Evolutionary conservation across 1,140 invertebrate species (phyloP), one percentile per base, ranked within the genome.

Genomic region (Cotesia chilonis): DNA sequence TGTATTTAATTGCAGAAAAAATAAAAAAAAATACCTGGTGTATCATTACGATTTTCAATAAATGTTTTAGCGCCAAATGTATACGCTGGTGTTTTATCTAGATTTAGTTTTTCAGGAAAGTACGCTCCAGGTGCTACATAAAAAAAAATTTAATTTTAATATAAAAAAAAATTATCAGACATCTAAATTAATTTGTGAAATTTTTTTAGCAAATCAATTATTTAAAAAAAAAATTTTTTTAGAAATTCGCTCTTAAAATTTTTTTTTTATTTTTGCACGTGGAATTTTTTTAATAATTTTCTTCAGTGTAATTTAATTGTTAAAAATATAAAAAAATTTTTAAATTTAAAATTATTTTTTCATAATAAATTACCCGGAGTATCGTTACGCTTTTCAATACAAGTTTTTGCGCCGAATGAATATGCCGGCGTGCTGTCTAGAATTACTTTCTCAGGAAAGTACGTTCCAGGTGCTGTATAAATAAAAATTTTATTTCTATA

Each of bases 41-140:
- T 57, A 14, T 57, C 77, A 20, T 76, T 71, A 63, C 74, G 74
- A 60, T 79, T 82, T 9, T 75, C 76, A 47, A 78, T 72, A 66
- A 81, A 79, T 47, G 80, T 83, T 83, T 86, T 88, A 20, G 12
- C 35, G 7, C 72, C 66, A 51, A 75, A 71, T 59, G 55, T 75
- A 35, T 74, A 74, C 35, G 75, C 38, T 4, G 73, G 84, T 9
- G 79, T 70, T 38, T 76, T 70, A 74, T 81, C 74, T 1, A 77
- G 61, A 57, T 81, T 69, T 12, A 71, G 52, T 71, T 73, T 79
- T 66, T 77, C 75, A 2, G 79, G 79, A 41, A 68, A 71, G 52
- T 80, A 80, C 37, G 79, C 67, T 4, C 75, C 78, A 9, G 78
- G 78, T 17, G 77, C 89, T 79, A 87, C 51, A 64, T n/a, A 12